Base-by-base conservation (phyloP, 2,797 vertebrate species). In the Cuniculus paca region DNA sequence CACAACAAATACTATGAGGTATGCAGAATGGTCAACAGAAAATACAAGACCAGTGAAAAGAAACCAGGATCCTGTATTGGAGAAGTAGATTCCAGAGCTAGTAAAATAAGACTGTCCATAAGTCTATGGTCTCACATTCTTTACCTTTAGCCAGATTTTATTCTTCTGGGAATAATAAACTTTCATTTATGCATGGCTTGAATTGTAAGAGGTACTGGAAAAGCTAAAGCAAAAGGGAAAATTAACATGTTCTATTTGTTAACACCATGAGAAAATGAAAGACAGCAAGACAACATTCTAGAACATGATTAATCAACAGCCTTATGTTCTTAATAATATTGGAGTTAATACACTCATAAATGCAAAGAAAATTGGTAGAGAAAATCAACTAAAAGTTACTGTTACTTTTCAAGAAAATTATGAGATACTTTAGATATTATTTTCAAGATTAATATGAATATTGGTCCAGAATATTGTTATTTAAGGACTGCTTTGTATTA, bases 391-490 rank as follows among this genome's bases (percentile, higher is more conserved):
- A 42, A 45, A 80, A 50, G 20, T 36, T 24, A 91, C 8, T 45
- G 17, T 65, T 84, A 50, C 80, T 72, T 79, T 88, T 28, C 48
- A 54, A 92, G 1, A 90, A 39, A 93, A 91, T 22, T 70, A 95
- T 52, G 7, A 75, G 13, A 6, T 83, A 60, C 79, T 92, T 93
- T 90, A 87, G n/a, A 36, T 91, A 79, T 42, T 78, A 82, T 48
- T 88, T 83, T 83, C 34, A 93, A 92, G n/a, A 70, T 28, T 88
- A 91, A 70, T 77, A 65, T 60, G 77, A 93, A 19, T 65, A 75
- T 48, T 80, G 17, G 6, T 82, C 17, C 34, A 87, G 6, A 78
- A 75, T 28, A 72, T 54, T 24, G 26, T 65, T 88, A 88, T 63
- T 80, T 52, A 77, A 93, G 88, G 56, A 63, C 12, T 48, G 12